A percentile compares a stretch with the other conserved stretches of the same genome.
These are phyloP conservation scores for Brachionichthys hirsutus DNA, from an alignment of 2,113 vertebrate species.

Conservation along the genomic window DNA sequence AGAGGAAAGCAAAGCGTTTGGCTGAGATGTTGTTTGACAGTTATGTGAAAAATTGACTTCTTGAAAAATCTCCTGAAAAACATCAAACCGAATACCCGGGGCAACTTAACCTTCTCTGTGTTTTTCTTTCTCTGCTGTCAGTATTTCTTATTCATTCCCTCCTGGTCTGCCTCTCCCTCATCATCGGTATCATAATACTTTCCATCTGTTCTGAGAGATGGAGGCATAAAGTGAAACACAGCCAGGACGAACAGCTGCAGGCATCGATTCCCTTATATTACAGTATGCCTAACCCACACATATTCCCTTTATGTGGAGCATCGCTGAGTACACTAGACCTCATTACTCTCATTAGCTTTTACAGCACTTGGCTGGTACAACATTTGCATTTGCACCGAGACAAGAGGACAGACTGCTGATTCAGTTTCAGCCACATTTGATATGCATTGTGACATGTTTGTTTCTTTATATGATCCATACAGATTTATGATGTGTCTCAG, in stretches of 20 bases:
- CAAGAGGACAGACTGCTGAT: constrained; percentile 34
- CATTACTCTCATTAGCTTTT: constrained; percentile 73
- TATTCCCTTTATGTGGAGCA: constrained; percentile 64
- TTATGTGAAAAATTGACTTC: constrained; percentile 24
- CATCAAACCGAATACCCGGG: constrained; percentile 6
- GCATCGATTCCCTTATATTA: constrained; percentile 60
- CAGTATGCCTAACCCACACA: constrained; percentile 49
- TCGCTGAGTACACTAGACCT: constrained; percentile 60
- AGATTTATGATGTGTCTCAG: constrained; percentile 21
- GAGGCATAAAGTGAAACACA: constrained; percentile 59
- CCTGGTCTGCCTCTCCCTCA: constrained; percentile 34
- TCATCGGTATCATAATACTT: constrained; percentile 70
- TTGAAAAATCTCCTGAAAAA: constrained; percentile 24
- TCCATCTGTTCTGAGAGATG: constrained; percentile 64
- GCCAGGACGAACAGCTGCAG: constrained; percentile 66
- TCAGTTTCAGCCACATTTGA: constrained; percentile 30
- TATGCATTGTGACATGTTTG: constrained; percentile 22
- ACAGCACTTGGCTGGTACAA: constrained; percentile 61
- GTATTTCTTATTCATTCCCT: constrained; percentile 19
- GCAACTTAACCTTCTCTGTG: background rate
- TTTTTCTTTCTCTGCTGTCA: constrained; percentile 16
- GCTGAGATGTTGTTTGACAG: constrained; percentile 21
- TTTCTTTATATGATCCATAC: background rate
- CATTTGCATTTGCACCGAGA: constrained; percentile 58
- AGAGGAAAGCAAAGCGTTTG: constrained; percentile 4